Evolutionary conservation across 1,140 invertebrate genomes (phyloP).

Genomic region (Mycetomoellerius zeteki): DNA sequence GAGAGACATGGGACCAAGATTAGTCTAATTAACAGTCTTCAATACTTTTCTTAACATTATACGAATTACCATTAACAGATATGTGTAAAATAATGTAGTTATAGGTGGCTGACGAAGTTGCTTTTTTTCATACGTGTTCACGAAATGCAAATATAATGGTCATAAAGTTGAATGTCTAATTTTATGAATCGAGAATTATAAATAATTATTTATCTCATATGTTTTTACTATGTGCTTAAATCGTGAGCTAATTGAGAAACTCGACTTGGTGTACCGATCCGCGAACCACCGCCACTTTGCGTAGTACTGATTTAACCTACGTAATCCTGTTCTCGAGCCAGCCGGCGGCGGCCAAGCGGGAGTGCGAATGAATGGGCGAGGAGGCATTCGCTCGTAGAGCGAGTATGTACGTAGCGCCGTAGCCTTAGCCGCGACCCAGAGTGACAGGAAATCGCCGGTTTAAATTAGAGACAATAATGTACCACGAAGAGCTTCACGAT

Average conservation of each 20-base stretch:
- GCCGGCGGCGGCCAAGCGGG: slow-evolving; percentile 47
- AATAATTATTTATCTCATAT: not conserved
- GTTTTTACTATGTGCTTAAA: not conserved
- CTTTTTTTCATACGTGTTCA: not conserved
- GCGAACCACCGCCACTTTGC: slow-evolving; percentile 3
- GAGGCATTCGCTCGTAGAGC: slow-evolving; percentile 25
- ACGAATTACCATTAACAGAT: not conserved
- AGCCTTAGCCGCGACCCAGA: slow-evolving; percentile 49
- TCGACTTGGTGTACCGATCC: slow-evolving; percentile 4
- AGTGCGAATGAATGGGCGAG: slow-evolving; percentile 39
- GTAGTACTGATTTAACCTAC: slow-evolving; percentile 60
- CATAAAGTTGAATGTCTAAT: not conserved
- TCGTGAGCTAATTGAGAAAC: slow-evolving; percentile 43
- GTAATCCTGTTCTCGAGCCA: slow-evolving; percentile 70
- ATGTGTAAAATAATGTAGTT: not conserved
- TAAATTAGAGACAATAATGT: slow-evolving; percentile 81
- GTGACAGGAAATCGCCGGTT: slow-evolving; percentile 78
- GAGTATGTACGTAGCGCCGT: slow-evolving; percentile 25
- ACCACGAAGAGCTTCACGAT: slow-evolving; percentile 47
- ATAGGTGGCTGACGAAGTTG: not conserved
- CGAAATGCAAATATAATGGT: not conserved
- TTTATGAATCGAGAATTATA: not conserved
- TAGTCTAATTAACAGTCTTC: not conserved
- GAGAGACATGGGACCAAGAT: not conserved
- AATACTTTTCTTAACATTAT: not conserved